Base-by-base conservation (phyloP, 2,888 invertebrate genomes). In the Parnassius smintheus region DNA sequence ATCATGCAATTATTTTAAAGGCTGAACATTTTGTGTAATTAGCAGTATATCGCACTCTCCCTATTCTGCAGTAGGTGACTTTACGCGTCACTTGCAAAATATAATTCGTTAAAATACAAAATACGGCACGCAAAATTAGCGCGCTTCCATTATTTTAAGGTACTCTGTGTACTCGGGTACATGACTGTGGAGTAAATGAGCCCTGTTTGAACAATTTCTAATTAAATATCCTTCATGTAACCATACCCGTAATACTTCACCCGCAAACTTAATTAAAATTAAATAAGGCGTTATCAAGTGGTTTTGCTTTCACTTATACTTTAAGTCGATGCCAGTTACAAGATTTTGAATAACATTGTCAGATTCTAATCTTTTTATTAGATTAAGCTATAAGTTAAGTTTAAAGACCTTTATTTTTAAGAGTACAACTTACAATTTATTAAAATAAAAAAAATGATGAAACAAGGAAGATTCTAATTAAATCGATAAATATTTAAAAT, bases 51-150 rank as follows among this genome's bases (percentile, higher is more conserved):
- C 1, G 9, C 49, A 13, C 44, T 2, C 12, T 44, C 18, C 10
- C 9, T 9, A 2, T 1, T 12, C 1, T 42, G 49, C 44, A 50
- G 41, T 11, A 55, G 44, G 86, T 86, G 73, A 83, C 86, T 77
- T 74, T 73, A 81, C 64, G 83, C 78, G 81, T 77, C 86, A 77
- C 85, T 79, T 82, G 74, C 86, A 70, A 72, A 70, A 78, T 79
- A 74, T 73, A 65, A 70, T 70, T 68, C 62, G 56, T 61, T 67
- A 64, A 62, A 64, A 69, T 65, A 65, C 66, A 66, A 69, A 65
- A 66, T 66, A 51, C 62, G 61, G 57, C 61, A 54, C 41, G 57
- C 49, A 49, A 62, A 62, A 74, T 72, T 74, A 70, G 68, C 65
- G 55, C 58, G 62, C 42, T 42, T 66, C 58, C 65, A 55, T 63